Conservation (phyloP, 53 echinoderm and acorn worm genomes). For the Luidia sarsii region DNA sequence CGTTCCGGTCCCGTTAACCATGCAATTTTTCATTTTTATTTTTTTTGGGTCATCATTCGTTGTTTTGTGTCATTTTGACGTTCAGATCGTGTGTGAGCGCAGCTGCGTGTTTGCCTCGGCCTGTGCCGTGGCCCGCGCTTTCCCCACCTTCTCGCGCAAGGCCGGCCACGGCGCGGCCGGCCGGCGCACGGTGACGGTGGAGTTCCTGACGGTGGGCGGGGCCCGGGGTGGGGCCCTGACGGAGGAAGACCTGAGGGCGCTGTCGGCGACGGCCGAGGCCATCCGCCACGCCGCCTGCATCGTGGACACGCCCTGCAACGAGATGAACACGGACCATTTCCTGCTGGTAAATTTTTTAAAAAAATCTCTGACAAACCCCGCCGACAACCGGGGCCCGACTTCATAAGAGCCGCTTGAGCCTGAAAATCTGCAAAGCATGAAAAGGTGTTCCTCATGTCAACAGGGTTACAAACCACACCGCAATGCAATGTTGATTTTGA, state of each 20-base stretch:
- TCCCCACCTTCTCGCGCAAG: slow-evolving; percentile 88
- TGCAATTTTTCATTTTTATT: no score
- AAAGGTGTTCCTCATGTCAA: no score
- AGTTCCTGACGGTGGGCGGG: slow-evolving; percentile 80
- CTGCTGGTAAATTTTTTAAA: slow-evolving; percentile 58
- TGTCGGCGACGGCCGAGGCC: slow-evolving; percentile 65
- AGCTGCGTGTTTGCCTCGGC: slow-evolving; percentile 87
- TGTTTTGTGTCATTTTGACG: no score
- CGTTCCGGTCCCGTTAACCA: no score
- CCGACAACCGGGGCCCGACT: no score
- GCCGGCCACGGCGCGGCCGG: slow-evolving; percentile 59
- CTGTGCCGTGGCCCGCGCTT: slow-evolving; percentile 91
- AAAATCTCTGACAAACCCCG: no score
- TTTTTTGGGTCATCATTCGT: no score
- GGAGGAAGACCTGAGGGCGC: slow-evolving; percentile 68
- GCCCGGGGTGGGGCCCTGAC: slow-evolving; percentile 49
- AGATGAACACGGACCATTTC: slow-evolving; percentile 95
- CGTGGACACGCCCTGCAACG: slow-evolving; percentile 92
- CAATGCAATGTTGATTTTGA: no score
- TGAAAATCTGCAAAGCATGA: no score
- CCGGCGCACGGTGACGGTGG: slow-evolving; percentile 70
- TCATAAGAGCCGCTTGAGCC: no score
- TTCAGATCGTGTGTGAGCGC: slow-evolving; percentile 90
- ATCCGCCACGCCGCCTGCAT: slow-evolving; percentile 78
- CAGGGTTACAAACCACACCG: no score